These are phyloP conservation scores for Alentia gelatinosa DNA, from an alignment of 2,888 invertebrate species.

Conservation along the genomic window DNA sequence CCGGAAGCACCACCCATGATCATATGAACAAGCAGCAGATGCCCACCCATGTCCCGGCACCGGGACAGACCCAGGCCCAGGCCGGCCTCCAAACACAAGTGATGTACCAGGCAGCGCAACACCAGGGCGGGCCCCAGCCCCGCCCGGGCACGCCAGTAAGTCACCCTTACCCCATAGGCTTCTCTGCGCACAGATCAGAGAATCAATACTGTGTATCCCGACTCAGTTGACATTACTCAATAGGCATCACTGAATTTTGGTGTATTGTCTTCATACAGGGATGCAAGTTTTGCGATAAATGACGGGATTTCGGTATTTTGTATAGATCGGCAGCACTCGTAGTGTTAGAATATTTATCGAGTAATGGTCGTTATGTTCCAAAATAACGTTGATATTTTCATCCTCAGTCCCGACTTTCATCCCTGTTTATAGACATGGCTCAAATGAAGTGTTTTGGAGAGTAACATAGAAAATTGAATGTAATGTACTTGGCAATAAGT, in stretches of 20 bases:
- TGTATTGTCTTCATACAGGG: no score
- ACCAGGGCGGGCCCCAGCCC: not conserved
- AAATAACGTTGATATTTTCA: no score
- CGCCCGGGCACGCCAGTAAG: slow-evolving; percentile 37
- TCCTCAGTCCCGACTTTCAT: no score
- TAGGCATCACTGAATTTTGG: no score
- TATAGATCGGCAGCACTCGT: no score
- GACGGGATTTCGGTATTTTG: no score
- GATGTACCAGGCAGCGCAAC: slow-evolving; percentile 36
- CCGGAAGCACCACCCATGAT: slow-evolving; percentile 57
- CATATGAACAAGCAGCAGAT: slow-evolving; percentile 56
- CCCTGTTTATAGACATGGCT: not conserved
- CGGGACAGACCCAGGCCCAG: slow-evolving; percentile 54
- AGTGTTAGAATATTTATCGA: no score
- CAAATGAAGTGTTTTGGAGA: not conserved
- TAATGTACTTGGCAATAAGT: not conserved
- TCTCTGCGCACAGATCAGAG: not conserved
- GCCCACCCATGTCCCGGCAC: slow-evolving; percentile 52
- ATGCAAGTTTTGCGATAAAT: no score
- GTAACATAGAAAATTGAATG: not conserved
- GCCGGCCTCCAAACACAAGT: slow-evolving; percentile 23
- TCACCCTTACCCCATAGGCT: not conserved
- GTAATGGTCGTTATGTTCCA: no score
- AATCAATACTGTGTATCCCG: no score
- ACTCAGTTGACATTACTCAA: no score